Conservation (phyloP, 2,888 invertebrate species). For the Clepsis dumicolana region DNA sequence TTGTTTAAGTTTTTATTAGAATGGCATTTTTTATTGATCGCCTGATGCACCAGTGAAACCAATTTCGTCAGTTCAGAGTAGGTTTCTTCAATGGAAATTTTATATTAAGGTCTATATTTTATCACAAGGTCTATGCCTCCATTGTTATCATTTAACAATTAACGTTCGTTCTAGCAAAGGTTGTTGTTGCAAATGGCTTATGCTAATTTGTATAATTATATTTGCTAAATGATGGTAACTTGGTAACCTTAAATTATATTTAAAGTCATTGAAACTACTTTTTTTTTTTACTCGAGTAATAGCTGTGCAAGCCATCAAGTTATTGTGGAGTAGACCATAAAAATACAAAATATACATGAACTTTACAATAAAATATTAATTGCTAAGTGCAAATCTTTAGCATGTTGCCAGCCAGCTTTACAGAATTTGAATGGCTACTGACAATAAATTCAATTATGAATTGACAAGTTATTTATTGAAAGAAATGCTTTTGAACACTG, state of each 20-base stretch:
- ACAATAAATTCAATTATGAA: background rate
- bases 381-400: background rate
- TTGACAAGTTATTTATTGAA: background rate
- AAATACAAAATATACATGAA: too few relatives aligned
- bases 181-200: background rate
- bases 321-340: too few relatives aligned
- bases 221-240: background rate
- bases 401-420: background rate
- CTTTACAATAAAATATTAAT: background rate
- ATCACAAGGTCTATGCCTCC: slow-evolving; percentile 19
- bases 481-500: background rate
- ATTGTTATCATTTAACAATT: slow-evolving; percentile 28
- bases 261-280: background rate
- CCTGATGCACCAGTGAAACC: background rate
- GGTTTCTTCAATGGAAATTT: slow-evolving; percentile 4
- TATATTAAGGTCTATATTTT: slow-evolving; percentile 6
- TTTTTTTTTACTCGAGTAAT: background rate
- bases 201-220: background rate
- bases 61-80: slow-evolving; percentile 18
- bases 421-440: background rate
- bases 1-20: slow-evolving; percentile 16
- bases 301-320: background rate
- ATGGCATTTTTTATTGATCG: slow-evolving; percentile 27
- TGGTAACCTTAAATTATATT: background rate
- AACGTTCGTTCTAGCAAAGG: slow-evolving; percentile 2